A percentile compares a stretch with the other conserved stretches of the same genome.
Conservation (phyloP, 2,113 vertebrate genomes). For the Anarrhichthys ocellatus region DNA sequence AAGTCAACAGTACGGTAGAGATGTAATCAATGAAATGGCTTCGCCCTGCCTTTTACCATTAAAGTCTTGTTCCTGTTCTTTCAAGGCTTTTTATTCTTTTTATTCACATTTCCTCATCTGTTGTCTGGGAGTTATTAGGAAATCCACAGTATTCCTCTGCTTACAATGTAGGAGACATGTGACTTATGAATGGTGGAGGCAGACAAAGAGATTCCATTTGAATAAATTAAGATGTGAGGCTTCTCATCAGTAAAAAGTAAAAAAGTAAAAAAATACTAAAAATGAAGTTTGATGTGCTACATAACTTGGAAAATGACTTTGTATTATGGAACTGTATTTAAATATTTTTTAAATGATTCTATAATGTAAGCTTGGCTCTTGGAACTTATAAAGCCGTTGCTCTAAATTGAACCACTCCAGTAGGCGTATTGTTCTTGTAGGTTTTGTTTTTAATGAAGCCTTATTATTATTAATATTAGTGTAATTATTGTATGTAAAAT, state of each 20-base stretch:
- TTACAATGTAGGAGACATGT: constrained; percentile 1
- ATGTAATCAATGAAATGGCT: neutral
- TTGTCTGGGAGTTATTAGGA: neutral
- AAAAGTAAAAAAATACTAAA: neutral
- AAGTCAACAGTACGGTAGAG: neutral
- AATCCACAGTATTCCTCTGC: neutral
- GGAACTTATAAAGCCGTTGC: neutral
- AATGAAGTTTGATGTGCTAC: neutral
- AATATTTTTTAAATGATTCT: neutral
- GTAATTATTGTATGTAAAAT: neutral
- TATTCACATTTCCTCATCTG: neutral
- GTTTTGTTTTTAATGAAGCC: neutral
- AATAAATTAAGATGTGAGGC: constrained; percentile 1
- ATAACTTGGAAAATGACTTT: neutral
- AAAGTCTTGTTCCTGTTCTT: neutral
- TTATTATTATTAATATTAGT: neutral
- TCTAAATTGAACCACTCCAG: neutral
- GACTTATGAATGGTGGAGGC: neutral
- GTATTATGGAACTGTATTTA: neutral
- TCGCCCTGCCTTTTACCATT: neutral
- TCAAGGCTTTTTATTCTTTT: neutral
- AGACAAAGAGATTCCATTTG: neutral
- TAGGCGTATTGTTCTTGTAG: neutral
- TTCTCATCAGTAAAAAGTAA: neutral
- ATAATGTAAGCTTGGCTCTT: neutral